Percentiles rank a stretch among this genome's conserved stretches.
Conservation (phyloP, 2,888 invertebrate genomes). For the Heliconius hortense region DNA sequence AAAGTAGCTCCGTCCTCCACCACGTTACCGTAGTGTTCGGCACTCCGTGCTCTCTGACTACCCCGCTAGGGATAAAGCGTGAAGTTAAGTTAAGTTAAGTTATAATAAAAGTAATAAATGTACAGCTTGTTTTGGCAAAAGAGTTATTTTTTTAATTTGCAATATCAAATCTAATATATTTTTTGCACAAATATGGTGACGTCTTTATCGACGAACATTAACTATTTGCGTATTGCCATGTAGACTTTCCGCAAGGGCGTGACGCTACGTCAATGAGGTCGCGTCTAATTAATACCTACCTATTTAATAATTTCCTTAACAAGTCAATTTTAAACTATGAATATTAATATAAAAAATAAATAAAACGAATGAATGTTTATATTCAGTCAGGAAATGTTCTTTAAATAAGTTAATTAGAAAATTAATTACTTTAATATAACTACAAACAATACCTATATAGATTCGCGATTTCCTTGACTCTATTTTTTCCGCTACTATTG, state of each 20-base stretch:
- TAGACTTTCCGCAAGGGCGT: slow-evolving; percentile 29
- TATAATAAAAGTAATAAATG: too few relatives aligned
- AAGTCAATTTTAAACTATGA: slow-evolving; percentile 57
- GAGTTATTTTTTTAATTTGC: too few relatives aligned
- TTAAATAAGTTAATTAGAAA: background rate
- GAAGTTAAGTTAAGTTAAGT: too few relatives aligned
- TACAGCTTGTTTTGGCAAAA: too few relatives aligned
- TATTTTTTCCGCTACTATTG: background rate
- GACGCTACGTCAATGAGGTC: slow-evolving; percentile 48
- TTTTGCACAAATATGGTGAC: background rate
- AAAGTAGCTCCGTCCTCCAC: too few relatives aligned
- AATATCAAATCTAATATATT: too few relatives aligned
- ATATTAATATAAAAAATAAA: slow-evolving; percentile 44
- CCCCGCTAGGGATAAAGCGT: too few relatives aligned
- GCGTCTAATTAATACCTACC: slow-evolving; percentile 56
- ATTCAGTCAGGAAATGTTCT: background rate
- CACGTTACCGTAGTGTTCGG: too few relatives aligned
- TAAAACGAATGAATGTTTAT: slow-evolving; percentile 12
- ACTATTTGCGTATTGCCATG: slow-evolving; percentile 7
- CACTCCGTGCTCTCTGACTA: too few relatives aligned
- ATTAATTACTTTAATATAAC: background rate
- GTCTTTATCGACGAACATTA: background rate
- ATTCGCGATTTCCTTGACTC: background rate
- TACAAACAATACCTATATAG: background rate
- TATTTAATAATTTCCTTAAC: slow-evolving; percentile 61